Percentiles rank a stretch among this genome's conserved stretches.
Conservation (phyloP, 2,888 invertebrate genomes). For the Drosophila cognata region DNA sequence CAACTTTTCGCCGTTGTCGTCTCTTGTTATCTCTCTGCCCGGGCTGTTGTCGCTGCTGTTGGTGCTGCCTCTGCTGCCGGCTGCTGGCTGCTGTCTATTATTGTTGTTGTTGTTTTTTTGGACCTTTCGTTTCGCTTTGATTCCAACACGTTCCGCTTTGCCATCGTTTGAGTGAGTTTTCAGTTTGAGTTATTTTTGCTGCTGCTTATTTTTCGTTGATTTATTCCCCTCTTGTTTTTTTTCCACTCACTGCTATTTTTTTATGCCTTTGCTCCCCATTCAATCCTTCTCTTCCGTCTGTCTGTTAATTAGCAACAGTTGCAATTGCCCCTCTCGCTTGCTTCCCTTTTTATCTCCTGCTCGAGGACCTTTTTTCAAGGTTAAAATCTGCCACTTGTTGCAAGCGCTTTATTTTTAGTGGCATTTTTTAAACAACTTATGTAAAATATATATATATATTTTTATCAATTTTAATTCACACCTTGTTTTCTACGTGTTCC, state of each 20-base stretch:
- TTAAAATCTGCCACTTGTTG: constrained; percentile 50
- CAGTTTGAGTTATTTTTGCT: constrained; percentile 10
- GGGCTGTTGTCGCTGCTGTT: constrained; percentile 40
- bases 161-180: constrained; percentile 51
- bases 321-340: constrained; percentile 29
- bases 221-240: constrained; percentile 16
- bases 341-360: constrained; percentile 12
- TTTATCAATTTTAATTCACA: background rate
- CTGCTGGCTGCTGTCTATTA: constrained; percentile 1
- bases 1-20: constrained; percentile 75
- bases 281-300: background rate
- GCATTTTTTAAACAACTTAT: background rate
- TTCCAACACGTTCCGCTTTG: constrained; percentile 82
- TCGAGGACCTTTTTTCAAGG: constrained; percentile 30
- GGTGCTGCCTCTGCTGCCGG: constrained; percentile 4
- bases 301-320: constrained; percentile 60
- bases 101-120: constrained; percentile 21
- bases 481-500: background rate
- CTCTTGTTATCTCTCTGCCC: constrained; percentile 62
- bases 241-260: constrained; percentile 8
- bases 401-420: background rate
- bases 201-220: background rate
- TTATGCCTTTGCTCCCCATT: background rate
- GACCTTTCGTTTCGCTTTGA: constrained; percentile 67
- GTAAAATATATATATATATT: background rate